phyloP scores from a whole-genome alignment of 1,140 invertebrate genomes.

The Drosophila tani region DNA sequence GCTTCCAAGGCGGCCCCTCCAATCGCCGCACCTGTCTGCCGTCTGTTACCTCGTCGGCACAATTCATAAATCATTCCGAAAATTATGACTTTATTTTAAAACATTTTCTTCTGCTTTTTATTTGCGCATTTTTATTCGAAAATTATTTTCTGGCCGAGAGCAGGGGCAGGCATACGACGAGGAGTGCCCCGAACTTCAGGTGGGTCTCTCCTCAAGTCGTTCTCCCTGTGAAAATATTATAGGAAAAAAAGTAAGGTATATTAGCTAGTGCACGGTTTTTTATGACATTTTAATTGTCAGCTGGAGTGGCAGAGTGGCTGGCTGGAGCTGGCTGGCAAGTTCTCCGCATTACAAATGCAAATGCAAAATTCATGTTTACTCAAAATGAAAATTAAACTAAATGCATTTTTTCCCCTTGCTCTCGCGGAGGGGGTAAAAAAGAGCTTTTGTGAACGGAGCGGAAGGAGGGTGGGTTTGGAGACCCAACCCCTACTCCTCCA shows the following conservation, averaged over 20 bases:
- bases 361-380: constrained; percentile 68
- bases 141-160: constrained; percentile 53
- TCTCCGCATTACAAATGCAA: constrained; percentile 64
- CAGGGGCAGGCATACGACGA: neutral
- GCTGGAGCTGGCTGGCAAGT: neutral
- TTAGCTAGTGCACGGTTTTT: constrained; percentile 32
- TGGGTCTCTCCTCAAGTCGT: constrained; percentile 8
- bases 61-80: constrained; percentile 80
- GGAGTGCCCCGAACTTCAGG: constrained; percentile 14
- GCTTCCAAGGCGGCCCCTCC: neutral
- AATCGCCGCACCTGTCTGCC: constrained; percentile 39
- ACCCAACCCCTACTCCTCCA: too few species aligned
- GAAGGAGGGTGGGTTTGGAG: neutral
- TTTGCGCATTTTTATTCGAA: constrained; percentile 75
- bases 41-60: constrained; percentile 38
- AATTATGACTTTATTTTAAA: constrained; percentile 83
- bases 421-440: neutral
- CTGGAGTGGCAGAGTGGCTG: neutral
- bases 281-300: constrained; percentile 70
- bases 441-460: neutral
- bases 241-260: constrained; percentile 5
- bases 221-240: constrained; percentile 13
- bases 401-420: constrained; percentile 46
- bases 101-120: constrained; percentile 48
- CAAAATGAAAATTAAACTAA: constrained; percentile 63